Evolutionary conservation across 1,140 invertebrate genomes (phyloP).

Genomic region (Pectinophora gossypiella): DNA sequence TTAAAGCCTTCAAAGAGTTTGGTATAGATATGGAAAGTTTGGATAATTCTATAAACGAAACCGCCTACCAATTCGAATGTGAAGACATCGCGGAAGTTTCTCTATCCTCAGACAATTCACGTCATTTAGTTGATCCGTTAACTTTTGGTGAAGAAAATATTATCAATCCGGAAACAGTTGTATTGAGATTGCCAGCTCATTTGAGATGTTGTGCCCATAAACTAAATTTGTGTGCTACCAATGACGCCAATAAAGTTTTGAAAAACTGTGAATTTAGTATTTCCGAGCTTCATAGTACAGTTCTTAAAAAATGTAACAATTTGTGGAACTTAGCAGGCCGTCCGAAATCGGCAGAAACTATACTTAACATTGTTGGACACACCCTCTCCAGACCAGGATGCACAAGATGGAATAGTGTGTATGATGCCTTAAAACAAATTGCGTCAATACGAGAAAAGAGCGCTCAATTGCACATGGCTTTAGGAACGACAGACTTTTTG

Average conservation of each 20-base stretch:
- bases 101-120: no score
- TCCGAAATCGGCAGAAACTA: constrained; percentile 21
- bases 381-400: constrained; percentile 12
- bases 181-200: constrained; percentile 6
- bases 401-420: constrained; percentile 23
- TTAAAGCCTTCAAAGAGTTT: constrained; percentile 23
- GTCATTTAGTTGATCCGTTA: no score
- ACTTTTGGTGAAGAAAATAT: no score
- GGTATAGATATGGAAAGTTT: constrained; percentile 5
- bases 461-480: constrained; percentile 9
- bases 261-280: constrained; percentile 6
- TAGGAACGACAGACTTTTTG: constrained; percentile 7
- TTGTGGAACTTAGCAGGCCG: constrained; percentile 15
- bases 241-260: constrained; percentile 13
- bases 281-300: constrained; percentile 12
- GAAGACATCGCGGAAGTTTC: no score
- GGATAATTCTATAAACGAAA: no score
- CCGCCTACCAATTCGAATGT: no score
- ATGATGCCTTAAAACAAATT: constrained; percentile 18
- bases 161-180: no score
- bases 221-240: constrained; percentile 16
- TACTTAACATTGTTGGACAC: constrained; percentile 15
- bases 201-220: constrained; percentile 18
- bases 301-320: constrained; percentile 18
- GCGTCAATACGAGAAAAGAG: constrained; percentile 12